A percentile compares a stretch with the other conserved stretches of the same genome.
phyloP scores from a whole-genome alignment of 2,888 invertebrate species.

The Epinotia nisella region DNA sequence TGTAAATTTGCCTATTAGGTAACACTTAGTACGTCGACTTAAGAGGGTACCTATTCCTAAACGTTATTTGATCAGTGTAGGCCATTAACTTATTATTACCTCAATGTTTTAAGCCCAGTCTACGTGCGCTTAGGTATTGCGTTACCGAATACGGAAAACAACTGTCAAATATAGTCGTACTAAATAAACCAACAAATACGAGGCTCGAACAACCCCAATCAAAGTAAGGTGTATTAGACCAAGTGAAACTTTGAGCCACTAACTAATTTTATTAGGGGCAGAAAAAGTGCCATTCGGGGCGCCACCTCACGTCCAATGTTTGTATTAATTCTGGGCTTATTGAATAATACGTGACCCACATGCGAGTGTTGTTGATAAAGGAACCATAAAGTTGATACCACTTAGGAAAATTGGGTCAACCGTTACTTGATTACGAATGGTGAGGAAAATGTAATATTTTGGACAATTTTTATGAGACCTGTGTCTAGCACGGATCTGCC shows the following conservation, averaged over 20 bases:
- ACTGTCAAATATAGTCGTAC: not conserved
- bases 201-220: slow-evolving; percentile 34
- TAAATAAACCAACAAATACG: slow-evolving; percentile 10
- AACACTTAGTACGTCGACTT: too few species aligned
- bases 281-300: slow-evolving; percentile 42
- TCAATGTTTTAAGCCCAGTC: too few species aligned
- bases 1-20: too few species aligned
- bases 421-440: slow-evolving; percentile 25
- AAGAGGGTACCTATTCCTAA: too few species aligned
- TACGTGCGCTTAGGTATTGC: too few species aligned
- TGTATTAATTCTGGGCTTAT: slow-evolving; percentile 49
- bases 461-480: not conserved
- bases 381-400: slow-evolving; percentile 40
- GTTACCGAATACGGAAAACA: not conserved
- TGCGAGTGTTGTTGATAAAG: slow-evolving; percentile 43
- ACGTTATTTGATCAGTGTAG: too few species aligned
- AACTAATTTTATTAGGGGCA: slow-evolving; percentile 41
- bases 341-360: slow-evolving; percentile 47
- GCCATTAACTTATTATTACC: too few species aligned
- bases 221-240: slow-evolving; percentile 32
- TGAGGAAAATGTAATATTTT: slow-evolving; percentile 21
- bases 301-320: slow-evolving; percentile 44
- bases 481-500: too few species aligned
- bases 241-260: slow-evolving; percentile 23
- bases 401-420: slow-evolving; percentile 44